Conservation (phyloP, 2,888 invertebrate genomes). For the Halocaridina rubra region DNA sequence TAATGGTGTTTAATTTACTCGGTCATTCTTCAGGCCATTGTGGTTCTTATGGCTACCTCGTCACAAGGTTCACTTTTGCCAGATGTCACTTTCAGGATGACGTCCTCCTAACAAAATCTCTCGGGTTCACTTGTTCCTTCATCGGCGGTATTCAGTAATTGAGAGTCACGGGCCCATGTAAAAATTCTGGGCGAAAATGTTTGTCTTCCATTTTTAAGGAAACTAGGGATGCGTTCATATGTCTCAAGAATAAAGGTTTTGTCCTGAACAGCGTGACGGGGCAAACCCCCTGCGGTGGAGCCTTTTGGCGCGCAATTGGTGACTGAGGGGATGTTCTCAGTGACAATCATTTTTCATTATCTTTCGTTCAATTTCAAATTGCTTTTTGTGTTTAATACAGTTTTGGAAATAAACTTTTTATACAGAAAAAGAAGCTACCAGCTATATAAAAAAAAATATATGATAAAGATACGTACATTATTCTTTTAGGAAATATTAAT, state of each 20-base stretch:
- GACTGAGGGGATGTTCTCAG: not conserved
- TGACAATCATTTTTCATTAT: not conserved
- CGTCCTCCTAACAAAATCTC: slow-evolving; percentile 27
- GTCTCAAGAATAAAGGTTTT: slow-evolving; percentile 5
- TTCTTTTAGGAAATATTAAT: no score
- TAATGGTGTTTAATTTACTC: slow-evolving; percentile 37
- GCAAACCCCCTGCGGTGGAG: not conserved
- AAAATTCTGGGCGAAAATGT: slow-evolving; percentile 29
- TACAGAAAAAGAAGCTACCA: no score
- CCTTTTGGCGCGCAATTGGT: slow-evolving; percentile 7
- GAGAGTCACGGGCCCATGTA: slow-evolving; percentile 28
- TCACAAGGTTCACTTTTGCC: not conserved
- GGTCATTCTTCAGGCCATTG: not conserved
- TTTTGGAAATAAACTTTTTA: no score
- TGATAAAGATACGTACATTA: no score
- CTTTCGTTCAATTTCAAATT: no score
- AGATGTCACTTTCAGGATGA: slow-evolving; percentile 16
- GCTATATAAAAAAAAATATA: no score
- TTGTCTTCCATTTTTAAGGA: slow-evolving; percentile 44
- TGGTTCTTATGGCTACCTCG: not conserved
- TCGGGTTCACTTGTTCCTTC: slow-evolving; percentile 41
- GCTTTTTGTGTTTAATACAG: no score
- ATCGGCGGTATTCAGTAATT: slow-evolving; percentile 41
- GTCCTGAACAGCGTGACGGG: slow-evolving; percentile 17
- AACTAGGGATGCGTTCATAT: slow-evolving; percentile 22